Percentiles rank a stretch among this genome's conserved stretches.
Evolutionary conservation across 2,113 vertebrate genomes (phyloP).

Genomic region (Odontesthes bonariensis): DNA sequence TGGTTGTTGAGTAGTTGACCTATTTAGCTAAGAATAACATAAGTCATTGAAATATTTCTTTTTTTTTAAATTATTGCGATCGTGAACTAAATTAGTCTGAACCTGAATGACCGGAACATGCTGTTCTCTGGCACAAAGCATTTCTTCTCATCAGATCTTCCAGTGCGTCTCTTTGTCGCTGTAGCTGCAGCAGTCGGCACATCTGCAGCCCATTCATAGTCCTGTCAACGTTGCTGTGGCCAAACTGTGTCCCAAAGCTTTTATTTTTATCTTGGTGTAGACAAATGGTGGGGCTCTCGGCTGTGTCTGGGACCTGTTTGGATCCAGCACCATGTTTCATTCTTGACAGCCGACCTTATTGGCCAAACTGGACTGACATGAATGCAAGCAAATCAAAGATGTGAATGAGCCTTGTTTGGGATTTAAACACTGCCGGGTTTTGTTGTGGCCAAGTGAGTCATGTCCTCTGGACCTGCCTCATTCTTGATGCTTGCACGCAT

Average conservation of each 20-base stretch:
- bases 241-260: slow-evolving; percentile 13
- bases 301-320: slow-evolving; percentile 55
- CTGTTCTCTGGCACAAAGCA: background rate
- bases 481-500: slow-evolving; percentile 41
- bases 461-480: slow-evolving; percentile 40
- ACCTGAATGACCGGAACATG: slow-evolving; percentile 2
- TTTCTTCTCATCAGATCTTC: slow-evolving; percentile 15
- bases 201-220: slow-evolving; percentile 50
- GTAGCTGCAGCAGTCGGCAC: slow-evolving; percentile 21
- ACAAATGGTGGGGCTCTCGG: slow-evolving; percentile 28
- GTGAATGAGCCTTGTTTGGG: slow-evolving; percentile 28
- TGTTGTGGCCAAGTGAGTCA: slow-evolving; percentile 51
- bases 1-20: too few species aligned
- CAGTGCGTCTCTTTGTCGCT: slow-evolving; percentile 18
- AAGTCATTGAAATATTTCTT: background rate
- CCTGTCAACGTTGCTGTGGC: slow-evolving; percentile 19
- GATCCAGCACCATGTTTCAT: slow-evolving; percentile 20
- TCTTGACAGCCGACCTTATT: slow-evolving; percentile 30
- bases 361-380: slow-evolving; percentile 37
- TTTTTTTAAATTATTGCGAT: background rate
- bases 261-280: slow-evolving; percentile 58
- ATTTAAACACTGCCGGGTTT: slow-evolving; percentile 23
- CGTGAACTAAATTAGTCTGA: slow-evolving; percentile 3
- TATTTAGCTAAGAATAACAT: too few species aligned
- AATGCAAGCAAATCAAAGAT: slow-evolving; percentile 57